These are phyloP conservation scores for Troglohyphantes excavatus DNA, from an alignment of 2,888 invertebrate species.

Conservation along the genomic window DNA sequence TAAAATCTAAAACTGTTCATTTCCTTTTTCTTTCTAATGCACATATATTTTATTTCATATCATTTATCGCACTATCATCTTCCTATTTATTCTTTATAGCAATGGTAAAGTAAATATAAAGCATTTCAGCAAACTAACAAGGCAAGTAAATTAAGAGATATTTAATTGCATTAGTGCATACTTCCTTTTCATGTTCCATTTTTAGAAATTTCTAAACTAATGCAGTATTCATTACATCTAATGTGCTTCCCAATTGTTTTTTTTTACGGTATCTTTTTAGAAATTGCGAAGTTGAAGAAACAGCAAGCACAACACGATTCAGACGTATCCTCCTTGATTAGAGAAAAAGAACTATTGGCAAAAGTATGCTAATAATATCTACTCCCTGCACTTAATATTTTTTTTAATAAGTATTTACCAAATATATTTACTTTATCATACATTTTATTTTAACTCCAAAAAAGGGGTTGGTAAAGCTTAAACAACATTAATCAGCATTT, in stretches of 20 bases:
- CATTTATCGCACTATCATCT: neutral
- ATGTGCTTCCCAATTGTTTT: too few relatives aligned
- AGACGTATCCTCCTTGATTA: conserved; percentile 43
- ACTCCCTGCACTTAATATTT: too few relatives aligned
- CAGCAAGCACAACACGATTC: conserved; percentile 46
- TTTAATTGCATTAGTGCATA: neutral
- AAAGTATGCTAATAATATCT: conserved; percentile 16
- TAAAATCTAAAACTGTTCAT: neutral
- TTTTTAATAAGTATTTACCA: too few relatives aligned
- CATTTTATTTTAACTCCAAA: neutral
- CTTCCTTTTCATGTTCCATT: too few relatives aligned
- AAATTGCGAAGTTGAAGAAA: conserved; percentile 51
- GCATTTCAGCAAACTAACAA: neutral
- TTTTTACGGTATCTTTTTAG: conserved; percentile 37
- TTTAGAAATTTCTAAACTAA: too few relatives aligned
- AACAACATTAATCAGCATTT: too few relatives aligned
- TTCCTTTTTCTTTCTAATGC: neutral
- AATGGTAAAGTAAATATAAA: conserved; percentile 20
- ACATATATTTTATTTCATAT: conserved; percentile 21
- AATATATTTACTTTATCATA: too few relatives aligned
- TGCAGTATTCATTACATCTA: too few relatives aligned
- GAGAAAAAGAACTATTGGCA: conserved; percentile 63
- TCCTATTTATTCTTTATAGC: conserved; percentile 9
- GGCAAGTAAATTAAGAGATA: conserved; percentile 16
- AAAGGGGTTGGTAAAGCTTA: too few relatives aligned